A percentile compares a stretch with the other conserved stretches of the same genome.
phyloP scores from a whole-genome alignment of 64 coral and sea anemone genomes.

The Exaiptasia diaphana region DNA sequence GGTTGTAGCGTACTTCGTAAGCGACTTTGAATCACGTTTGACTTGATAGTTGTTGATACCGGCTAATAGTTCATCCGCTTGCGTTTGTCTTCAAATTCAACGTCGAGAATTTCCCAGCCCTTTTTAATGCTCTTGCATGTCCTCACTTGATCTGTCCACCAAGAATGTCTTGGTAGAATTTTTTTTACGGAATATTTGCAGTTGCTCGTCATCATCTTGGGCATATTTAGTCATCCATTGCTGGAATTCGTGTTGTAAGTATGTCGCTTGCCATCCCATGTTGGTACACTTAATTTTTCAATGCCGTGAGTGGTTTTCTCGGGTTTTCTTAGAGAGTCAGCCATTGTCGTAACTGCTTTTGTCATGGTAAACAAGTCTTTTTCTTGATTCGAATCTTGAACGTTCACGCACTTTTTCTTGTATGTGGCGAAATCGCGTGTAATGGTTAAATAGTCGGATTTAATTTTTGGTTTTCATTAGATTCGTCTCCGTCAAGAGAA shows the following conservation, averaged over 20 bases:
- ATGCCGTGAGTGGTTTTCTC: conserved; percentile 16
- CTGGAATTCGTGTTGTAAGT: neutral
- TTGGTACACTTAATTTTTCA: neutral
- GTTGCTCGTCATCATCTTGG: conserved; percentile 60
- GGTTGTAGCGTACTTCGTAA: conserved; percentile 20
- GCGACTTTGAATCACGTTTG: conserved; percentile 29
- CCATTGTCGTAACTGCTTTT: neutral
- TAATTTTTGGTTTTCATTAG: conserved; percentile 19
- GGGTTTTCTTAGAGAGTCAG: neutral
- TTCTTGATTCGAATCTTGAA: neutral
- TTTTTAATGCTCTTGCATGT: conserved; percentile 25
- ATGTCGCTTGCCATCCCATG: neutral
- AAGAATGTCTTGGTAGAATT: conserved; percentile 5
- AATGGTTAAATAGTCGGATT: neutral
- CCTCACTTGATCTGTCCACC: conserved; percentile 41
- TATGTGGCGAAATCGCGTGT: neutral
- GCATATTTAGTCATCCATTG: conserved; percentile 25
- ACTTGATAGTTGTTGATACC: conserved; percentile 33
- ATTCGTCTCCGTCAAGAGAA: neutral
- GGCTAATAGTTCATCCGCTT: conserved; percentile 55
- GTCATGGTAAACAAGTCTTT: neutral
- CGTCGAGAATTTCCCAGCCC: conserved; percentile 53
- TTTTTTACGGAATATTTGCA: conserved; percentile 36
- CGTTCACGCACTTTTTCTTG: neutral
- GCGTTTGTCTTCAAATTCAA: conserved; percentile 35